These are phyloP conservation scores for Loriculus beryllinus DNA, from an alignment of 2,797 vertebrate genomes.

Conservation along the genomic window DNA sequence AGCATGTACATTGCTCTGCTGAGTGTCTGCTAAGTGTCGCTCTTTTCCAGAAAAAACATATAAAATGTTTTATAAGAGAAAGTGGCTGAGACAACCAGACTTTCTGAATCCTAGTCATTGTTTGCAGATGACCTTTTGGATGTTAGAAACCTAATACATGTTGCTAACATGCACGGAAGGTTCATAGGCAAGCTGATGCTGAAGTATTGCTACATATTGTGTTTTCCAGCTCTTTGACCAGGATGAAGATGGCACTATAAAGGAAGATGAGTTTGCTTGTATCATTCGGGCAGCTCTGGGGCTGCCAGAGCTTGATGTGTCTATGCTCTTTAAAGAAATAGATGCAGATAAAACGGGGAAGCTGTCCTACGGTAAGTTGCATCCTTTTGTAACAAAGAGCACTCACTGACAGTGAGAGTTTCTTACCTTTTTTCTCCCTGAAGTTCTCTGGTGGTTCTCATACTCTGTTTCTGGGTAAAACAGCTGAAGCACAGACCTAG, in stretches of 20 bases:
- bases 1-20: background rate
- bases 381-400: background rate
- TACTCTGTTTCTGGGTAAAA: background rate
- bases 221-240: slow-evolving; percentile 87
- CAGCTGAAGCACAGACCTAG: background rate
- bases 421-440: background rate
- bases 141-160: background rate
- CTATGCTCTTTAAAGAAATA: slow-evolving; percentile 89
- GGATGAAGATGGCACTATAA: slow-evolving; percentile 89
- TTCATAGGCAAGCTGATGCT: background rate
- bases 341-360: slow-evolving; percentile 83
- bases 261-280: slow-evolving; percentile 84
- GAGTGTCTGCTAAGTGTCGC: background rate
- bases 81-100: background rate
- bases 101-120: background rate
- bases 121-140: background rate
- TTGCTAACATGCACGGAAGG: background rate
- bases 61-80: background rate
- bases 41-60: background rate
- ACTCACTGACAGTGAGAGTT: background rate
- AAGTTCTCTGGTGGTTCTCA: background rate
- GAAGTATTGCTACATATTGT: rapidly evolving
- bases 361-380: slow-evolving; percentile 86
- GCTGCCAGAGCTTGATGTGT: slow-evolving; percentile 86
- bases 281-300: slow-evolving; percentile 89